These are phyloP conservation scores for Brachirus orientalis DNA, from an alignment of 2,113 vertebrate species.

Conservation along the genomic window DNA sequence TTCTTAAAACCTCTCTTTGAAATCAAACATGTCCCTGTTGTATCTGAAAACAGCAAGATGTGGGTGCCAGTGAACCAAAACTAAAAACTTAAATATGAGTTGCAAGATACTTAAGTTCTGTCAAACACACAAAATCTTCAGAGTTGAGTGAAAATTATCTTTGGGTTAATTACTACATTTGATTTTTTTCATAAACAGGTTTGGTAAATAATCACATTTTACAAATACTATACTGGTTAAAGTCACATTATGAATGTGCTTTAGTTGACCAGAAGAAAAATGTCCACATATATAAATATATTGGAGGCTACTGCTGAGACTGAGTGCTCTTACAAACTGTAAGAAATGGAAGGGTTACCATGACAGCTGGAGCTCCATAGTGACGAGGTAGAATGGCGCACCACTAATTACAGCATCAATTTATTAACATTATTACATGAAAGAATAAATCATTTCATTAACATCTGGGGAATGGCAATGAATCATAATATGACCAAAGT, in stretches of 20 bases:
- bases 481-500: conserved; percentile 71
- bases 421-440: conserved; percentile 75
- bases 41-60: background rate
- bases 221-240: background rate
- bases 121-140: too few species aligned
- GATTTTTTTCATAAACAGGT: background rate
- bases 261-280: background rate
- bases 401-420: conserved; percentile 75
- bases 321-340: background rate
- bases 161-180: background rate
- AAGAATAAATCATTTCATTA: conserved; percentile 82
- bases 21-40: background rate
- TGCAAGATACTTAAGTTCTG: too few species aligned
- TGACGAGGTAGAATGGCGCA: conserved; percentile 52
- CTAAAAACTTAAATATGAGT: background rate
- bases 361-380: conserved; percentile 44
- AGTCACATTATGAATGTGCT: background rate
- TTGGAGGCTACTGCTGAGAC: background rate
- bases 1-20: background rate
- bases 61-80: background rate
- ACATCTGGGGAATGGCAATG: conserved; percentile 62
- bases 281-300: background rate
- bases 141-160: background rate
- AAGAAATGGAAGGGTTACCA: conserved; percentile 13
- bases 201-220: background rate